Evolutionary conservation across 2,797 vertebrate genomes (phyloP).

Genomic region (Pelochelys cantorii): DNA sequence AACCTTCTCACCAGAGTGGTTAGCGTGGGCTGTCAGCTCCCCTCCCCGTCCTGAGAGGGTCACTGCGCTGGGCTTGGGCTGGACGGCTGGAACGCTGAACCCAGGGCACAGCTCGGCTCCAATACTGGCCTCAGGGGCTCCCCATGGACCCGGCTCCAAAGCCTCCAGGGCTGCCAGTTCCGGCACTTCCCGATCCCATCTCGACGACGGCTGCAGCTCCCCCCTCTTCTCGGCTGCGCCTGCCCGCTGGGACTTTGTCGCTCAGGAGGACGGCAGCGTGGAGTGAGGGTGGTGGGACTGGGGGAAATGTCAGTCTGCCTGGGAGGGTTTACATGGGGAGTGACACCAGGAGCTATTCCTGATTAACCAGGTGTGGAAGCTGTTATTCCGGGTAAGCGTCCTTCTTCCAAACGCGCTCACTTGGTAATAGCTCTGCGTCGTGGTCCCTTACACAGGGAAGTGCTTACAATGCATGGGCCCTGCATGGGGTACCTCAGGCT

Average conservation of each 20-base stretch:
- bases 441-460: not conserved
- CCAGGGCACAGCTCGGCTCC: not conserved
- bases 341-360: not conserved
- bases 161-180: not conserved
- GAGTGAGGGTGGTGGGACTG: not conserved
- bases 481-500: too few relatives aligned
- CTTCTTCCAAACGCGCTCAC: not conserved
- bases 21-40: not conserved
- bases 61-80: not conserved
- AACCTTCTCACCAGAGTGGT: constrained; percentile 2
- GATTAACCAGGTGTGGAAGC: not conserved
- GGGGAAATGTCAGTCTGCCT: not conserved
- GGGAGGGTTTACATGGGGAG: too few relatives aligned
- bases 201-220: not conserved
- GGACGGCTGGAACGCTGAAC: too few relatives aligned
- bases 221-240: not conserved
- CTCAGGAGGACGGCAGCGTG: too few relatives aligned
- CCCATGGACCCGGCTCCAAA: not conserved
- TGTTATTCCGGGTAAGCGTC: not conserved
- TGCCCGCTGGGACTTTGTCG: not conserved
- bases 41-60: not conserved
- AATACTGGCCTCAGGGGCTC: not conserved
- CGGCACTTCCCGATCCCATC: not conserved
- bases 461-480: too few relatives aligned
- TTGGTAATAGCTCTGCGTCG: not conserved